Evolutionary conservation across 2,797 vertebrate genomes (phyloP), one percentile per base, ranked within the genome.

Genomic region (Sorex maritimensis): DNA sequence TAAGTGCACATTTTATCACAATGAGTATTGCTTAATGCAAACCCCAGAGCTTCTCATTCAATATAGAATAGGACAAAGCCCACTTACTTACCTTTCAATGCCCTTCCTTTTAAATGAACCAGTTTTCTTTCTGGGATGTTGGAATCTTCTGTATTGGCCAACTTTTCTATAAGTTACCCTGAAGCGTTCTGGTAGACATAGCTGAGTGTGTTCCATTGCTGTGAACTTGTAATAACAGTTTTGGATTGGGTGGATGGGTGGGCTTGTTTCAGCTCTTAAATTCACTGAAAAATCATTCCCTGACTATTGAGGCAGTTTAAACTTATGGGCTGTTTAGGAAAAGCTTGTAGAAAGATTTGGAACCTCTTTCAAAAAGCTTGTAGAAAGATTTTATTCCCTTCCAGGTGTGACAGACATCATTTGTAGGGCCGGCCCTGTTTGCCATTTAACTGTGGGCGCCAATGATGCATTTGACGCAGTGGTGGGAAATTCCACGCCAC

Each of bases 401-500:
- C 67, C 7, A 72, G 49, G 52, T 87, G 88, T 75, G 63, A 80
- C 41, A 71, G 46, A 52, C 65, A 63, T 65, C 69, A 61, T 74
- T 69, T 23, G 11, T 63, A 7, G 79, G 72, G 58, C 58, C 24
- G 68, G 71, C 75, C 24, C 24, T 75, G 73, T 82, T 83, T 74
- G 72, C 38, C 49, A 26, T 52, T 68, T 79, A 44, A 55, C 24
- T 58, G 73, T 88, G 58, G 49, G 77, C 28, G 21, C 30, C 30
- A 74, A 2, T 94, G 94, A 97, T 91, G 95, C 79, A 92, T 83
- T 96, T 95, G 79, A 91, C 93, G 91, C 34, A 41, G 52, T 2
- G 4, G 17, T 97, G 97, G 78, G 92, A 97, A 96, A 97, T 97
- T 97, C 95, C 84, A 9, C 0, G 8, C 28, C 0, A 2, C 4